phyloP scores from a whole-genome alignment of 2,888 invertebrate species.

The Rhagophthalmus giganteus region DNA sequence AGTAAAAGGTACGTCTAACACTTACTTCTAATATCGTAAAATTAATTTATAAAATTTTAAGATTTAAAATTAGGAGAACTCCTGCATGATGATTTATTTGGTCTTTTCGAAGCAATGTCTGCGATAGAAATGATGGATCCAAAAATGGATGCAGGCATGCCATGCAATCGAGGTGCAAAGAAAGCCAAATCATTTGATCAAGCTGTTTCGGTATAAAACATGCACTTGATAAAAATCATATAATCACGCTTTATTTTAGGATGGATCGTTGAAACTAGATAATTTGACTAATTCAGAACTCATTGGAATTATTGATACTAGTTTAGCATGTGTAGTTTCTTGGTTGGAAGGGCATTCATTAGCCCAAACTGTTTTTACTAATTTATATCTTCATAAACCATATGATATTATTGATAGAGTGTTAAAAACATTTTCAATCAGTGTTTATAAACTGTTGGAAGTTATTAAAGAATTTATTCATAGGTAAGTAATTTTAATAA shows the following conservation, averaged over 20 bases:
- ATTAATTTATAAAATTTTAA: slow-evolving; percentile 9
- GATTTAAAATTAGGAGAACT: slow-evolving; percentile 88
- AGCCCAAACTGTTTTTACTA: slow-evolving; percentile 96
- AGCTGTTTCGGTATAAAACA: slow-evolving; percentile 70
- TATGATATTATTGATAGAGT: slow-evolving; percentile 79
- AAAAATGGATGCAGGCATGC: slow-evolving; percentile 99
- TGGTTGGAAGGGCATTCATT: slow-evolving; percentile 97
- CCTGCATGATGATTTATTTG: slow-evolving; percentile 87
- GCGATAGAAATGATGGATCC: slow-evolving; percentile 99
- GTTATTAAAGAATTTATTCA: slow-evolving; percentile 86
- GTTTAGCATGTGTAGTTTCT: slow-evolving; percentile 90
- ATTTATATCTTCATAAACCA: slow-evolving; percentile 92
- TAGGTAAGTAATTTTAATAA: slow-evolving; percentile 62
- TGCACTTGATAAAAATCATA: background rate
- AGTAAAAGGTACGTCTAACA: slow-evolving; percentile 58
- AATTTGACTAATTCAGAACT: slow-evolving; percentile 76
- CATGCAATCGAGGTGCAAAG: slow-evolving; percentile 84
- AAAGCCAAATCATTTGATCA: slow-evolving; percentile 86
- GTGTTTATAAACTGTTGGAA: slow-evolving; percentile 86
- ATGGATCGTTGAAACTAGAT: slow-evolving; percentile 76
- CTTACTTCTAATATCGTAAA: background rate
- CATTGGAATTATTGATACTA: slow-evolving; percentile 92
- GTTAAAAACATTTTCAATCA: slow-evolving; percentile 83
- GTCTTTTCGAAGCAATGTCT: slow-evolving; percentile 98
- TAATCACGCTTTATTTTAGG: slow-evolving; percentile 56